Evolutionary conservation across 1,140 invertebrate genomes (phyloP).

Genomic region (Hermetia illucens): DNA sequence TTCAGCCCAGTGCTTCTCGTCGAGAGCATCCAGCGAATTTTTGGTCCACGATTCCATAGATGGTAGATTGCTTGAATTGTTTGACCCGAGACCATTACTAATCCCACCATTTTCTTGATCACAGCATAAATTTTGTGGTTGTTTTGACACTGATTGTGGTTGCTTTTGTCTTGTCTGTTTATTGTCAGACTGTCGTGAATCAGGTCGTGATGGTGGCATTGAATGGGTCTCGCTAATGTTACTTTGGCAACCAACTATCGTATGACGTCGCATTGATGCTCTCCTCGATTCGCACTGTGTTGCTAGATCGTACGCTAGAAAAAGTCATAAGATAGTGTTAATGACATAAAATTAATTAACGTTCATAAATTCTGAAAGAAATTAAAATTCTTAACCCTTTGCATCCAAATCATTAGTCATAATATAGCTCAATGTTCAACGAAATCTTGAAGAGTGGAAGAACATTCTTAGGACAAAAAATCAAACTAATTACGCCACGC

Average conservation of each 20-base stretch:
- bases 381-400: no score
- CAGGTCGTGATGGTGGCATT: slow-evolving; percentile 51
- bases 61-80: slow-evolving; percentile 18
- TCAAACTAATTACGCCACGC: no score
- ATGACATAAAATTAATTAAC: slow-evolving; percentile 1
- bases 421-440: not conserved
- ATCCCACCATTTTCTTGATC: not conserved
- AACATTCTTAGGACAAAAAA: no score
- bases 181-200: slow-evolving; percentile 38
- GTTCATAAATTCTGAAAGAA: slow-evolving; percentile 1
- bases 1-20: slow-evolving; percentile 72
- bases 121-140: not conserved
- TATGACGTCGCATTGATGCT: slow-evolving; percentile 53
- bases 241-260: slow-evolving; percentile 43
- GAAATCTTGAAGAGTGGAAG: slow-evolving; percentile 3
- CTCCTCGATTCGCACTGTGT: slow-evolving; percentile 58
- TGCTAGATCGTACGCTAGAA: slow-evolving; percentile 60
- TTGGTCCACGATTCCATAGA: slow-evolving; percentile 42
- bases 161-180: slow-evolving; percentile 6
- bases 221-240: slow-evolving; percentile 40
- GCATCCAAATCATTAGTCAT: no score
- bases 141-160: slow-evolving; percentile 8
- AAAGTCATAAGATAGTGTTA: not conserved
- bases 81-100: not conserved
- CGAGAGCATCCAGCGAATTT: slow-evolving; percentile 46